Conservation (phyloP, 2,113 vertebrate genomes). For the Alaudala cheleensis region DNA sequence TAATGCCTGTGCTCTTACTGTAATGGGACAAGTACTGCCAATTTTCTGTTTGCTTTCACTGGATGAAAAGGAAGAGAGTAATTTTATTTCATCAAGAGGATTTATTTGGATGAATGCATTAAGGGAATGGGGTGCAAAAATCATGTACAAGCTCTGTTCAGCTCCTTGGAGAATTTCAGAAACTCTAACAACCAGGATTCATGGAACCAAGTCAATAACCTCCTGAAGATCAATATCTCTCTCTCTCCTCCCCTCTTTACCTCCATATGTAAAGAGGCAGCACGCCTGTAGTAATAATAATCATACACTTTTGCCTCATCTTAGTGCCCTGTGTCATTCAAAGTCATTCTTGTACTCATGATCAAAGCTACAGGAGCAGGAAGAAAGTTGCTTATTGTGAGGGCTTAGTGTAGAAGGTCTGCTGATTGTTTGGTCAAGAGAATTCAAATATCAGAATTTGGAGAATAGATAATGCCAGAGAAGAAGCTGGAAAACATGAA, state of each 20-base stretch:
- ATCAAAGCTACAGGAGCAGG: not conserved
- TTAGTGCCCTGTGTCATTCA: not conserved
- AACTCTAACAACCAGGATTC: not conserved
- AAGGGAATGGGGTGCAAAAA: not conserved
- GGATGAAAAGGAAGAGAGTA: not conserved
- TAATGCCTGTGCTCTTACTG: not conserved
- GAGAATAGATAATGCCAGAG: not conserved
- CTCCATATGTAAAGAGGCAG: not conserved
- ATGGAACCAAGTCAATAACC: not conserved
- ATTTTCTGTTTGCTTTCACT: not conserved
- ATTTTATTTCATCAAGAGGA: not conserved
- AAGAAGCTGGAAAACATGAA: not conserved
- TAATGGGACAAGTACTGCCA: not conserved
- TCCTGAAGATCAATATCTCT: not conserved
- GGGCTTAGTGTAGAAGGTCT: not conserved
- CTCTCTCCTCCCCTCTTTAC: not conserved
- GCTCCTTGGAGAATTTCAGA: not conserved
- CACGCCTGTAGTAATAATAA: not conserved
- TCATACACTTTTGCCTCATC: not conserved
- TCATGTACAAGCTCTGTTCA: not conserved
- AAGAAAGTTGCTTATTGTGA: not conserved
- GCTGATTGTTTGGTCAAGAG: not conserved
- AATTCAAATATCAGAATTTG: not conserved
- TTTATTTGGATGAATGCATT: not conserved
- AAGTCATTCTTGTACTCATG: not conserved